Evolutionary conservation across 2,888 invertebrate species (phyloP).

Genomic region (Coecobrya sp.): DNA sequence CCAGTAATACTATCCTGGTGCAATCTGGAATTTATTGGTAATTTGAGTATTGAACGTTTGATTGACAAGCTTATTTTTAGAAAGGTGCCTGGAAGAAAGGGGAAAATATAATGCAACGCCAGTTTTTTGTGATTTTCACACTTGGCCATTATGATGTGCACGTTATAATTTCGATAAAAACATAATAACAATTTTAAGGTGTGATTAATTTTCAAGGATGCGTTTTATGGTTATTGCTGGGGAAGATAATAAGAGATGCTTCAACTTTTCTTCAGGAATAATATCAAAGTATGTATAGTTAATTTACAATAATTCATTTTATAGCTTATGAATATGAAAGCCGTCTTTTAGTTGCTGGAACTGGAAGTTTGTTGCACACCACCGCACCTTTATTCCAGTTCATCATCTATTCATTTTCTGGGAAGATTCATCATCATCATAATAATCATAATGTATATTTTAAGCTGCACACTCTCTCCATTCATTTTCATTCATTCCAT

Average conservation of each 20-base stretch:
- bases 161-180: no score
- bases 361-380: conserved; percentile 1
- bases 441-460: neutral
- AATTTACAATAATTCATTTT: neutral
- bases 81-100: neutral
- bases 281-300: no score
- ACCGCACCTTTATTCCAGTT: conserved; percentile 12
- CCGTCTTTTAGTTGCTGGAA: neutral
- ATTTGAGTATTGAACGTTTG: neutral
- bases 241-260: no score
- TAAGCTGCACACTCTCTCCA: neutral
- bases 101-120: no score
- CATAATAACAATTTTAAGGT: no score
- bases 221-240: no score
- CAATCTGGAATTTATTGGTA: conserved; percentile 36
- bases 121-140: no score
- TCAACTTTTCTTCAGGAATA: no score
- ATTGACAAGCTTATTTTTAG: conserved; percentile 22
- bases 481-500: conserved; percentile 24
- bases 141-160: no score
- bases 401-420: neutral
- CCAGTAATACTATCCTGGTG: neutral
- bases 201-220: no score
- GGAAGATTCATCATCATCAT: neutral
- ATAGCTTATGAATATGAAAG: neutral